A percentile compares a stretch with the other conserved stretches of the same genome.
Conservation (phyloP, 2,113 vertebrate species). For the Strigops habroptila region DNA sequence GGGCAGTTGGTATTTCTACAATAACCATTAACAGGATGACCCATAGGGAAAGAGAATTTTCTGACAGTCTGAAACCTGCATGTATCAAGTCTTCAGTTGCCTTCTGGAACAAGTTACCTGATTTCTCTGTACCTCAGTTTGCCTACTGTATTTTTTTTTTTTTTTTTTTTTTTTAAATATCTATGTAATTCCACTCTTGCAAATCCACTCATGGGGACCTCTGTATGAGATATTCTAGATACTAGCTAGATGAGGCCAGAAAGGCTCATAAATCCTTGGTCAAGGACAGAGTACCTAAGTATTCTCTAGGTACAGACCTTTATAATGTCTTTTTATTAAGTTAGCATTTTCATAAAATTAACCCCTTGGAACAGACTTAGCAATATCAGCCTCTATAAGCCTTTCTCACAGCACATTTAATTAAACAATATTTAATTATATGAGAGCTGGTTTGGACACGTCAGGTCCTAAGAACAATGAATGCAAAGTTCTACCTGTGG, state of each 20-base stretch:
- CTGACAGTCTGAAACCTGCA: not conserved
- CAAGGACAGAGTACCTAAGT: not conserved
- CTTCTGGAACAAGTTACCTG: not conserved
- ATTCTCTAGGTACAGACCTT: not conserved
- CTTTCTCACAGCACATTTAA: not conserved
- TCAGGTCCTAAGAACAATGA: not conserved
- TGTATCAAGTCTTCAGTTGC: not conserved
- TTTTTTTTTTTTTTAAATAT: not conserved
- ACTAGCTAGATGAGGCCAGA: not conserved
- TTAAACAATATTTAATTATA: not conserved
- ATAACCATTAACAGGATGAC: not conserved
- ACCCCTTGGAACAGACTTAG: not conserved
- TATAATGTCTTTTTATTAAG: not conserved
- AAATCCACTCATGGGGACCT: not conserved
- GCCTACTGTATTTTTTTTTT: not conserved
- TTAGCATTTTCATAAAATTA: not conserved
- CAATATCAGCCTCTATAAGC: not conserved
- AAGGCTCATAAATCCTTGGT: not conserved
- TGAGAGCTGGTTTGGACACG: not conserved
- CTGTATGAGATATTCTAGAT: not conserved
- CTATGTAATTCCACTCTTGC: not conserved
- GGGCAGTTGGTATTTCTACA: not conserved
- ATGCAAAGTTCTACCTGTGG: not conserved
- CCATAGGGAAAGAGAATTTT: not conserved
- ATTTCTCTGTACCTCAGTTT: not conserved